Conservation (phyloP, 2,113 vertebrate species). For the Proterorhinus semilunaris region DNA sequence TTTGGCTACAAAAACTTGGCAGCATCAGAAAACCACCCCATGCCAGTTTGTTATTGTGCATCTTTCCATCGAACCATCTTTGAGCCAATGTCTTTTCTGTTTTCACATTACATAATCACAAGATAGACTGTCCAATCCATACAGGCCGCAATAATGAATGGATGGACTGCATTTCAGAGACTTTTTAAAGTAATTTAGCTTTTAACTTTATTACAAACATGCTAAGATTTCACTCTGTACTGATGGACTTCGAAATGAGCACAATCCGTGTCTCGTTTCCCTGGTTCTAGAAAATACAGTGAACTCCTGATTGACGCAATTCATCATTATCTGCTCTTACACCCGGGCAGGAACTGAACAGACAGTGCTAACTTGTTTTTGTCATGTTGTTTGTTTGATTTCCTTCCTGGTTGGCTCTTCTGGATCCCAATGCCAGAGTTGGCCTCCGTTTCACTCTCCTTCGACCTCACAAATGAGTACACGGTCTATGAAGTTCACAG, state of each 20-base stretch:
- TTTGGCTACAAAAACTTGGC: no score
- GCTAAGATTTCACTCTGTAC: no score
- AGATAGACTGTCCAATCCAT: constrained; percentile 19
- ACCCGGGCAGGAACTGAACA: constrained; percentile 6
- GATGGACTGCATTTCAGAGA: constrained; percentile 11
- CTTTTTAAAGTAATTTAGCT: background rate
- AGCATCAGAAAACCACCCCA: constrained; percentile 23
- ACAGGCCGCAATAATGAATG: constrained; percentile 5
- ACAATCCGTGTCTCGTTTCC: no score
- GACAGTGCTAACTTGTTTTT: constrained; percentile 22
- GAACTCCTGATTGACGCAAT: background rate
- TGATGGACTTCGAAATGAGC: background rate
- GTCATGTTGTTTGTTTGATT: constrained; percentile 28
- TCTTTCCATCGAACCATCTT: constrained; percentile 36
- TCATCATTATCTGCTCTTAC: constrained; percentile 10
- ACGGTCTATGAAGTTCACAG: constrained; percentile 41
- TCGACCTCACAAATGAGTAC: constrained; percentile 28
- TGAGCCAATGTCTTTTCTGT: constrained; percentile 40
- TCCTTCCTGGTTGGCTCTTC: constrained; percentile 27
- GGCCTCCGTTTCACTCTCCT: constrained; percentile 35
- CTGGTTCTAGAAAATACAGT: background rate
- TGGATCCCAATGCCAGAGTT: constrained; percentile 31
- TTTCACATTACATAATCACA: background rate
- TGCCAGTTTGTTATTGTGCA: constrained; percentile 51
- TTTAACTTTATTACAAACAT: background rate